phyloP scores from a whole-genome alignment of 2,113 vertebrate species.

The Semicossyphus pulcher region DNA sequence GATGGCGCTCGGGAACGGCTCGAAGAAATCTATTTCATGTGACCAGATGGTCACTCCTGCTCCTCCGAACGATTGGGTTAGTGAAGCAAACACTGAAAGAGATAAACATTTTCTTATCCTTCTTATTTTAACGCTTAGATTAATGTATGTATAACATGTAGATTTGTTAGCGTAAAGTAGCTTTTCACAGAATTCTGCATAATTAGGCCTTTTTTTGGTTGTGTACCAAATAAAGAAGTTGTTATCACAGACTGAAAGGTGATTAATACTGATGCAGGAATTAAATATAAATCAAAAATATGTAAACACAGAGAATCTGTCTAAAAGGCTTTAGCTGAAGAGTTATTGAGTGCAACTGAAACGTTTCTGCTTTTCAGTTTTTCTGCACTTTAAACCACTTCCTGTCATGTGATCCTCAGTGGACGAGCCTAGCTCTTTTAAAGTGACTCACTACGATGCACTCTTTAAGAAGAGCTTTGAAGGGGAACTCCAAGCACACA shows the following conservation, averaged over 20 bases:
- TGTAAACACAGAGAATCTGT: not conserved
- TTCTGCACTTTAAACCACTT: not conserved
- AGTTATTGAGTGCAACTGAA: not conserved
- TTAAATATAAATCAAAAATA: not conserved
- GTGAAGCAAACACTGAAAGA: slow-evolving; percentile 17
- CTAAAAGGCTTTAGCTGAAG: not conserved
- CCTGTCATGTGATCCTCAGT: not conserved
- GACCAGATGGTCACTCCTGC: slow-evolving; percentile 27
- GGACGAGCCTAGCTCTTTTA: not conserved
- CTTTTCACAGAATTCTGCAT: not conserved
- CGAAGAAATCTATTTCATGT: slow-evolving; percentile 41
- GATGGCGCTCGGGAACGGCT: slow-evolving; percentile 70
- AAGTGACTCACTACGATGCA: too few species aligned
- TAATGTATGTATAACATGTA: not conserved
- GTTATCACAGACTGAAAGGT: not conserved
- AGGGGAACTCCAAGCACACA: not conserved
- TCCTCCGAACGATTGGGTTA: slow-evolving; percentile 45
- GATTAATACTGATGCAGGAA: not conserved
- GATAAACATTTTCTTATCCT: too few species aligned
- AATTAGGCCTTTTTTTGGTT: not conserved
- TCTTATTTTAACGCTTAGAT: not conserved
- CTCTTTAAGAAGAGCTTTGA: too few species aligned
- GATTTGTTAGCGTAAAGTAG: not conserved
- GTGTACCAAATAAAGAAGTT: not conserved
- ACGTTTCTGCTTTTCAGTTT: not conserved